Conservation (phyloP, 2,797 vertebrate species). For the Neoniphon sammara region DNA sequence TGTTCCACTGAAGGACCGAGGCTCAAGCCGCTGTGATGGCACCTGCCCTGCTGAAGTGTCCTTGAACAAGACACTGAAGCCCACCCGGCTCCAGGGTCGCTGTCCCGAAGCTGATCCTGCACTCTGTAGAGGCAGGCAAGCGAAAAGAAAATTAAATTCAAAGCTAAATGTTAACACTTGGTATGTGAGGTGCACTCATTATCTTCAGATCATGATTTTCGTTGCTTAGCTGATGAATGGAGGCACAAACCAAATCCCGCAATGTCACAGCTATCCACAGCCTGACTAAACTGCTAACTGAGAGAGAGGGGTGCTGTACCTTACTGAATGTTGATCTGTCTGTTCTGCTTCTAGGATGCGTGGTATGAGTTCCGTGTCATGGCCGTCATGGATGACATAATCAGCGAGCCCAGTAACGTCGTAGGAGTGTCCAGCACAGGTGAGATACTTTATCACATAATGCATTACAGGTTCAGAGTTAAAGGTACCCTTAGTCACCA, state of each 20-base stretch:
- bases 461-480: neutral
- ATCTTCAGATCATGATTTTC: neutral
- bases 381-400: slow-evolving; percentile 96
- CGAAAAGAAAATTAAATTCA: no score
- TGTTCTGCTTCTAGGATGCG: slow-evolving; percentile 85
- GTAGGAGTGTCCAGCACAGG: slow-evolving; percentile 99
- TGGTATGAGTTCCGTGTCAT: slow-evolving; percentile 98
- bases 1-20: no score
- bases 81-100: no score
- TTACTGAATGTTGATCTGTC: slow-evolving; percentile 6
- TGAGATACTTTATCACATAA: slow-evolving; percentile 66
- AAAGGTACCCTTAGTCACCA: neutral
- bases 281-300: neutral
- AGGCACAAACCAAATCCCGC: neutral
- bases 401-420: slow-evolving; percentile 96
- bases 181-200: neutral
- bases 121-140: no score
- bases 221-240: neutral
- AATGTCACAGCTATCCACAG: neutral
- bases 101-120: no score
- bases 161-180: neutral
- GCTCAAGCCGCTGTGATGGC: no score
- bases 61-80: no score
- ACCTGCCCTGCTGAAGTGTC: no score
- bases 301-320: neutral